Evolutionary conservation across 1,140 invertebrate genomes (phyloP).

Genomic region (Zelostemma sp.): DNA sequence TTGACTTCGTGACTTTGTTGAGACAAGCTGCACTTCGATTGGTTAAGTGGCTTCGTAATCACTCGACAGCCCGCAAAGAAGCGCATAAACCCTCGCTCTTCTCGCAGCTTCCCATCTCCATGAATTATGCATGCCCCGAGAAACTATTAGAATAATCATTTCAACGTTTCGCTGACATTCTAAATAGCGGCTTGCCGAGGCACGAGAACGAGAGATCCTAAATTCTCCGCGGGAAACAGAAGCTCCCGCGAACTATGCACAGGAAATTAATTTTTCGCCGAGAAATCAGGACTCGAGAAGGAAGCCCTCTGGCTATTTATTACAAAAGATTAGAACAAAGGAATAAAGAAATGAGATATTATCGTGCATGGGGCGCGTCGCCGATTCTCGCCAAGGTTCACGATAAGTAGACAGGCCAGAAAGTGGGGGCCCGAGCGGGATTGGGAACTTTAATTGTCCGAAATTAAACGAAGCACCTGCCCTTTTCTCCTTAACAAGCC

Average conservation of each 20-base stretch:
- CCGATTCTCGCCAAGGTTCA: conserved; percentile 26
- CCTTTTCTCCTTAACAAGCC: conserved; percentile 66
- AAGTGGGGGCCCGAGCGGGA: conserved; percentile 24
- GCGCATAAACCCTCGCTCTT: conserved; percentile 15
- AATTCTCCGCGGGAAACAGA: too few species aligned
- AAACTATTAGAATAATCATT: conserved; percentile 46
- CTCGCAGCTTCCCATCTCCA: conserved; percentile 15
- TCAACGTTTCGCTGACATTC: conserved; percentile 28
- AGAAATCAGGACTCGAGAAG: conserved; percentile 34
- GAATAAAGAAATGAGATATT: conserved; percentile 16
- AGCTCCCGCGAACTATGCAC: conserved; percentile 3
- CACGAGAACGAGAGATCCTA: too few species aligned
- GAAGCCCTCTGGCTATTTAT: conserved; percentile 32
- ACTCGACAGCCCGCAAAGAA: conserved; percentile 15
- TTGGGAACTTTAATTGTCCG: conserved; percentile 67
- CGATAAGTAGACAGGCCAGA: conserved; percentile 33
- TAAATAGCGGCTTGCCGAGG: too few species aligned
- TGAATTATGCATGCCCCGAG: conserved; percentile 35
- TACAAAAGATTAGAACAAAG: conserved; percentile 27
- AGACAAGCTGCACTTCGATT: conserved; percentile 20
- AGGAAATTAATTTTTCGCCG: conserved; percentile 39
- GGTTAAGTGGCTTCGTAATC: conserved; percentile 26
- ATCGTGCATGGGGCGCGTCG: conserved; percentile 27
- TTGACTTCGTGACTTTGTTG: conserved; percentile 24
- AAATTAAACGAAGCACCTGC: conserved; percentile 69